These are phyloP conservation scores for Zaprionus obscuricornis DNA, from an alignment of 2,888 invertebrate species.

Conservation along the genomic window DNA sequence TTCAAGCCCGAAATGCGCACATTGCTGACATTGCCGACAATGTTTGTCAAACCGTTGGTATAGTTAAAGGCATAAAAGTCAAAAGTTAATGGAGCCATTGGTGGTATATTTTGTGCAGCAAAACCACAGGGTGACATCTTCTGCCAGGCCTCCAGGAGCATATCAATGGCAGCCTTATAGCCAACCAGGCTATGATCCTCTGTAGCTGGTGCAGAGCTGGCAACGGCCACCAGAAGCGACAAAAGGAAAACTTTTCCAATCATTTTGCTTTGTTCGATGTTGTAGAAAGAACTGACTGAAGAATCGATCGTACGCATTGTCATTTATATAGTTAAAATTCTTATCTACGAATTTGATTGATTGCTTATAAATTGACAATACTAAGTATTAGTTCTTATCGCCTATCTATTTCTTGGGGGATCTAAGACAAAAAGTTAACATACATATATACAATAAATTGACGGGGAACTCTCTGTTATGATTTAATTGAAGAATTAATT, in stretches of 20 bases:
- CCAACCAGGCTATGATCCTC: constrained; percentile 20
- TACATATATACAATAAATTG: too few relatives aligned
- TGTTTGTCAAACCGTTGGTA: constrained; percentile 26
- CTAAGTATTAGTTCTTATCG: too few relatives aligned
- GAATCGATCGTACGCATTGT: not conserved
- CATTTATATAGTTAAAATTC: constrained; percentile 20
- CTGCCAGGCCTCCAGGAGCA: constrained; percentile 49
- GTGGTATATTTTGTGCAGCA: constrained; percentile 51
- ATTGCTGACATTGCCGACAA: constrained; percentile 65
- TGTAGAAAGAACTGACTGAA: not conserved
- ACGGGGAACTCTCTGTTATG: too few relatives aligned
- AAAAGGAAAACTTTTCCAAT: constrained; percentile 28
- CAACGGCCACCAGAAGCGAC: constrained; percentile 33
- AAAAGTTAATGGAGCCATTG: constrained; percentile 55
- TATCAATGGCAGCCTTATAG: constrained; percentile 50
- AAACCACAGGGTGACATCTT: constrained; percentile 73
- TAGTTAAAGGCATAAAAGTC: constrained; percentile 27
- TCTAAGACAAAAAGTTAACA: too few relatives aligned
- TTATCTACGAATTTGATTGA: too few relatives aligned
- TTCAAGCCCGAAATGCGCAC: constrained; percentile 61
- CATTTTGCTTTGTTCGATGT: not conserved
- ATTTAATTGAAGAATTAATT: too few relatives aligned
- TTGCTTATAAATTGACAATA: too few relatives aligned
- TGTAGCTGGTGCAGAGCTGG: constrained; percentile 18
- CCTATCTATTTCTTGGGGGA: too few relatives aligned